Evolutionary conservation across 2,797 vertebrate genomes (phyloP), one percentile per base, ranked within the genome.

Genomic region (Coregonus sp.): DNA sequence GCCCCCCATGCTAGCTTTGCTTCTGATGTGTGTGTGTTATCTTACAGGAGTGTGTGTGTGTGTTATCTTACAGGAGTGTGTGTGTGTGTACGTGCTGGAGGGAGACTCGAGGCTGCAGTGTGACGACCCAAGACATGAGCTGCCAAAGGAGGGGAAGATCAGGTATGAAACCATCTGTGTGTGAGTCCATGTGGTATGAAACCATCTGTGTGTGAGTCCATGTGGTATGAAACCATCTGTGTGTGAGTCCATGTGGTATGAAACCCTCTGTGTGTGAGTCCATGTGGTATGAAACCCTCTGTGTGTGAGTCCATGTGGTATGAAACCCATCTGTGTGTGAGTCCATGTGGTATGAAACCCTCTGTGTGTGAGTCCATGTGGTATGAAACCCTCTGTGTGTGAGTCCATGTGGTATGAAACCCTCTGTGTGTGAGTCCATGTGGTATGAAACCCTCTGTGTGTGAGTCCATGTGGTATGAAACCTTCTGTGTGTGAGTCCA

Each of bases 71-170:
- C 88, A 97, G 96, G 96, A 97, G 84, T 94, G 94, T 12, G 93
- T 95, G 71, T 96, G 94, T 18, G 87, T 95, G 82, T 97, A 97
- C 89, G 81, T 94, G 83, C 88, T 95, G 93, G 95, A 97, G 14
- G 90, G 86, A 16, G 91, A 94, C 77, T 92, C 86, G 9, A 92
- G 90, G 82, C 90, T 97, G 87, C 84, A 94, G 1, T 96, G 93
- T 90, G 94, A 95, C 2, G 93, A 96, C 75, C 96, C 93, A 0
- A 91, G 80, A 0, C 95, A 97, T n/a, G 95, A 97, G 85, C 90
- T 97, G 75, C 95, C 95, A 12, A 89, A 88, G 78, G 95, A 96
- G 75, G 96, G 96, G 72, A 95, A 94, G 90, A 91, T 97, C 92
- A 94, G 95, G 96, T 97, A 88, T 90, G 90, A 75, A 54, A 63